Conservation (phyloP, 2,888 invertebrate genomes). For the Malachius bipustulatus region DNA sequence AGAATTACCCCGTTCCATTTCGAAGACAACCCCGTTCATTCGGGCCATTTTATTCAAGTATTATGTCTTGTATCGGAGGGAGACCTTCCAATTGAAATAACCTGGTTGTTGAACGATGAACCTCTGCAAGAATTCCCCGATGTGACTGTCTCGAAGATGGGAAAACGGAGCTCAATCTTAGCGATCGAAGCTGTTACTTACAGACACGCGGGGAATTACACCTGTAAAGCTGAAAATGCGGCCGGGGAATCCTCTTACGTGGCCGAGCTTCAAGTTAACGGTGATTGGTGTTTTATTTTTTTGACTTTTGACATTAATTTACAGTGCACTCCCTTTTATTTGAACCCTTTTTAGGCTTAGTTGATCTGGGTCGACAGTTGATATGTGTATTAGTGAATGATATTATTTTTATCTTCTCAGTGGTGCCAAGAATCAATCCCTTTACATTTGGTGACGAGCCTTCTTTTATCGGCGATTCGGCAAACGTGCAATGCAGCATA, state of each 20-base stretch:
- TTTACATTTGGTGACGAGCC: slow-evolving; percentile 54
- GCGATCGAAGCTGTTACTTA: slow-evolving; percentile 56
- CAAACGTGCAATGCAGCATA: slow-evolving; percentile 57
- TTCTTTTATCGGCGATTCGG: slow-evolving; percentile 60
- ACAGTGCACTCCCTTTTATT: slow-evolving; percentile 1
- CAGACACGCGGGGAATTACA: slow-evolving; percentile 53
- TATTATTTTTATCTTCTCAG: slow-evolving; percentile 4
- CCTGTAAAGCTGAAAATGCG: slow-evolving; percentile 51
- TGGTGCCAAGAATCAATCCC: slow-evolving; percentile 51
- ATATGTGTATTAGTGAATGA: background rate
- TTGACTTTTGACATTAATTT: slow-evolving; percentile 7
- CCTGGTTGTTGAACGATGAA: slow-evolving; percentile 61
- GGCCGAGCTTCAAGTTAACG: slow-evolving; percentile 53
- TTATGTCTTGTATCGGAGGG: slow-evolving; percentile 59
- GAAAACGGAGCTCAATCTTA: slow-evolving; percentile 51
- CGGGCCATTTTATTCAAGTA: slow-evolving; percentile 30
- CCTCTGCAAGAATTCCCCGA: slow-evolving; percentile 43
- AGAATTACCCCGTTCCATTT: slow-evolving; percentile 68
- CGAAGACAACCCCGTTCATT: slow-evolving; percentile 53
- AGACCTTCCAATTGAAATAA: slow-evolving; percentile 60
- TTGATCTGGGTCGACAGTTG: background rate
- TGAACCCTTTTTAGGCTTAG: background rate
- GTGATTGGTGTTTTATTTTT: slow-evolving; percentile 30
- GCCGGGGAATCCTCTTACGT: slow-evolving; percentile 50
- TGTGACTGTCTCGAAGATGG: slow-evolving; percentile 42